Base-by-base conservation (phyloP, 2,888 invertebrate genomes). In the Bombylius discolor region DNA sequence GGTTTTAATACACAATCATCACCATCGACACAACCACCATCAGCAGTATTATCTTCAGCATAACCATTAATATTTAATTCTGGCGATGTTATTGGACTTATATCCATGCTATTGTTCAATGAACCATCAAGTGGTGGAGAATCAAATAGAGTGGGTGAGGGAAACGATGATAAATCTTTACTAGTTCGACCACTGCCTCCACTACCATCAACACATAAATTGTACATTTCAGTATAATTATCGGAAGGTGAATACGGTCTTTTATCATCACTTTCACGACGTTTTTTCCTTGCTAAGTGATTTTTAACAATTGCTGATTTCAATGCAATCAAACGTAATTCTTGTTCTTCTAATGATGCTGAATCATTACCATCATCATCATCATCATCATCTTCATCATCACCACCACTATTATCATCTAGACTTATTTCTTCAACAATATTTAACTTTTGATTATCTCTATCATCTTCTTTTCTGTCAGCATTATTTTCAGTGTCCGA, bases 161-260 rank as follows among this genome's bases (percentile, higher is more conserved):
- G 12, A 6, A 14, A 5, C n/a, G 45, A 45, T 11, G 13, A 14
- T 14, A 45, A 7, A 45, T 45, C 14, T 45, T 45, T 14, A 45
- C 6, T 8, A 45, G 7, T 4, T 11, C 5, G 4, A 23, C 23
- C 23, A 23, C 23, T 23, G 23, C 23, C 23, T 23, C 3, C 23
- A 23, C 23, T 3, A 23, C 23, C 23, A 42, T 42, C 11, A 11
- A 42, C 12, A 42, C 39, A 42, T 42, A 11, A 7, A 42, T 42
- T 11, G 11, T 11, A 11, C 12, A 11, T 42, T 42, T 42, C 39
- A 42, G 39, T 11, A 11, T 11, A 42, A 11, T 42, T 42, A 59
- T 74, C 74, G 5, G 74, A 72, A 9, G 74, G 74, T 0, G 74
- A 74, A 57, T 74, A 74, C 2, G 74, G 74, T 4, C 67, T 64